Evolutionary conservation across 1,140 invertebrate species (phyloP), one percentile per base, ranked within the genome.

Genomic region (Bombus soroeensis): DNA sequence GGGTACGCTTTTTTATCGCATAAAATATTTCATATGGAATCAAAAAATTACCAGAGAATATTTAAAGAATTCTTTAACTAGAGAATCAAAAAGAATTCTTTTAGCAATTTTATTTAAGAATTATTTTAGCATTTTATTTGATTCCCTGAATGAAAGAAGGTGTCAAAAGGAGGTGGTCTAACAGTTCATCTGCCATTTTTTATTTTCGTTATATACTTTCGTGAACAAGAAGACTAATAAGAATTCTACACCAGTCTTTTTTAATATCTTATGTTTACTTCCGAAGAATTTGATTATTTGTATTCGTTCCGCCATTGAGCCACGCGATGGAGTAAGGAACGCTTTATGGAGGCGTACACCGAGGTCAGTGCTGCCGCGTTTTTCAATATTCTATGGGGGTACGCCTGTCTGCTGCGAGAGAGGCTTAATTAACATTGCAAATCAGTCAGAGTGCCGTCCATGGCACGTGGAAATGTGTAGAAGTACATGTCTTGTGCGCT

Each of bases 361-460:
- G 81, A 91, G 73, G 88, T 87, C 81, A 84, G 85, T 72, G 76
- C 18, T 73, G 28, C 59, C 15, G 18, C 9, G 68, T 81, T 76
- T 89, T 83, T 87, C 64, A 80, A 77, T 90, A 84, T 82, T 82
- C 66, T 41, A 62, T 10, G 1, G 66, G 32, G n/a, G 76, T 62
- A 87, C 53, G 18, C 1, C 8, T 8, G 37, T 28, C 25, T 57
- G 43, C 22, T 25, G 12, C 18, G 59, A 81, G 34, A 53, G 59
- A 59, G 43, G 76, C 57, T 37, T 57, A 57, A 91, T 91, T 85
- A 87, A 90, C 79, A 89, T 91, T 87, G 84, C 76, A 91, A 91
- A 91, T 77, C 47, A 28, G 76, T 13, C 64, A 8, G 22, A 79
- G n/a, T 34, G 22, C 28, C 81, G 59, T 57, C 64, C 62, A 12